Percentiles rank a stretch among this genome's conserved stretches.
Evolutionary conservation across 2,113 vertebrate genomes (phyloP).

Genomic region (Lophura nycthemera): DNA sequence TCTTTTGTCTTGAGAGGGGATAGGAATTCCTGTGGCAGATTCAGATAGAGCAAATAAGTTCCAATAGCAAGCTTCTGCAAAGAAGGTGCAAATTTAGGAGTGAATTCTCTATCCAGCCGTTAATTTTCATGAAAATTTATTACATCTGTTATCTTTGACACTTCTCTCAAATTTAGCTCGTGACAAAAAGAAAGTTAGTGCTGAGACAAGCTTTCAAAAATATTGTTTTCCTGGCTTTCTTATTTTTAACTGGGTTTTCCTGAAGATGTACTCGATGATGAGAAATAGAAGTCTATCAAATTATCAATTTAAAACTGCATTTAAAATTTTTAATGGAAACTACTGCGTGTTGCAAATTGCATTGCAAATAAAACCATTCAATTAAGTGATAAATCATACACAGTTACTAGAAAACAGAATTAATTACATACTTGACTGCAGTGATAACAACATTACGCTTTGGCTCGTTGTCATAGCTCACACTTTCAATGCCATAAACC

Average conservation of each 20-base stretch:
- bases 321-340: not conserved
- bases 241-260: not conserved
- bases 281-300: not conserved
- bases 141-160: not conserved
- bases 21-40: not conserved
- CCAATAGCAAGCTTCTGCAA: not conserved
- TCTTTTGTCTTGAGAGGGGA: not conserved
- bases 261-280: not conserved
- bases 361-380: not conserved
- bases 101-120: not conserved
- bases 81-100: not conserved
- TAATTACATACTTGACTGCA: slow-evolving; percentile 85
- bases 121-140: not conserved
- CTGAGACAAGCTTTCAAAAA: not conserved
- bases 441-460: slow-evolving; percentile 96
- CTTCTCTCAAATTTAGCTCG: not conserved
- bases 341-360: not conserved
- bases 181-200: not conserved
- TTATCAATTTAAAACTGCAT: not conserved
- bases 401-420: not conserved
- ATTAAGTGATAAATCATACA: not conserved
- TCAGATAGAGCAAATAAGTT: not conserved
- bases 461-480: slow-evolving; percentile 97
- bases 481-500: slow-evolving; percentile 90
- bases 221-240: not conserved